A percentile compares a stretch with the other conserved stretches of the same genome.
phyloP scores from a whole-genome alignment of 2,888 invertebrate genomes.

The Brachyptera risi region DNA sequence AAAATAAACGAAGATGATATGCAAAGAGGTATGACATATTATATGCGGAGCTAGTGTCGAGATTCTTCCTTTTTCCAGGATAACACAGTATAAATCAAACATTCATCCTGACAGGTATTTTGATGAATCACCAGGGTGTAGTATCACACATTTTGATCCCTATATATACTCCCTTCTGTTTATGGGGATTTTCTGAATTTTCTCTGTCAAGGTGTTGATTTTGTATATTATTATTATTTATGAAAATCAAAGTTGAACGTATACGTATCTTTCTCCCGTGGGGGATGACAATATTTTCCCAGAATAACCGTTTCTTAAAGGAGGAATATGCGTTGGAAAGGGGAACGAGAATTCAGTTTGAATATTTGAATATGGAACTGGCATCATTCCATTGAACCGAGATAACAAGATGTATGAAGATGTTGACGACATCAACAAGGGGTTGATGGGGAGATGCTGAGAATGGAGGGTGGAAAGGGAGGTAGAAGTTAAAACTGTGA shows the following conservation, averaged over 20 bases:
- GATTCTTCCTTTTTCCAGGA: no score
- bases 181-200: no score
- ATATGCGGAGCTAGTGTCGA: no score
- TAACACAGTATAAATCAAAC: no score
- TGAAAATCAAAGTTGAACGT: slow-evolving; percentile 20
- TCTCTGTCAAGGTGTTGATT: neutral
- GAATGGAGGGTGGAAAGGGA: slow-evolving; percentile 1
- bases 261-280: neutral
- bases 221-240: slow-evolving; percentile 17
- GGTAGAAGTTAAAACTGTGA: slow-evolving; percentile 1
- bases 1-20: no score
- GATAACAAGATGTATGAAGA: slow-evolving; percentile 4
- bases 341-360: slow-evolving; percentile 15
- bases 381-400: slow-evolving; percentile 8
- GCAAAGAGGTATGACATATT: no score
- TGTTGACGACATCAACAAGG: no score
- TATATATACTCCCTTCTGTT: no score
- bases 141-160: neutral
- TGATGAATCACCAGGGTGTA: neutral
- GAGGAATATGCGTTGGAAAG: neutral
- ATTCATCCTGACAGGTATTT: neutral
- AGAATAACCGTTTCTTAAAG: slow-evolving; percentile 1
- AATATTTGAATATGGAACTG: slow-evolving; percentile 21
- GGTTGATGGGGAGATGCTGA: no score
- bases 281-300: slow-evolving; percentile 8